Percentiles rank a stretch among this genome's conserved stretches.
These are phyloP conservation scores for Macheiramphus alcinus DNA, from an alignment of 2,113 vertebrate species.

Conservation along the genomic window DNA sequence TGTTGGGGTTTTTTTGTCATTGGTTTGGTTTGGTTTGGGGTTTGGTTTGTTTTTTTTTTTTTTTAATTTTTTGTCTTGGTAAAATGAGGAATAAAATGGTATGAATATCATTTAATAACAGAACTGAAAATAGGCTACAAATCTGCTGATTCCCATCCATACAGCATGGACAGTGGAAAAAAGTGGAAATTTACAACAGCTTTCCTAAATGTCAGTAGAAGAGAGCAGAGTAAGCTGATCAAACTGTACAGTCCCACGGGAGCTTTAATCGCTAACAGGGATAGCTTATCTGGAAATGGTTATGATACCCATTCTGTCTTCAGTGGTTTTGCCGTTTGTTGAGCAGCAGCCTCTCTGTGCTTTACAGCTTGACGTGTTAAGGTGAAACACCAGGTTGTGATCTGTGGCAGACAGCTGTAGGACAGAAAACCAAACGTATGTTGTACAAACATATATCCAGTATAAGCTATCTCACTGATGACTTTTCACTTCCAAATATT, in stretches of 20 bases:
- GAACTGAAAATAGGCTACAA: neutral
- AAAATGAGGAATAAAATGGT: neutral
- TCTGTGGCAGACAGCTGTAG: neutral
- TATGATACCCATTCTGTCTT: neutral
- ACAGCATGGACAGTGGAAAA: neutral
- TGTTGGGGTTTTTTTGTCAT: too few species aligned
- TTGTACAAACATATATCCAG: neutral
- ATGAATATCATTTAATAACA: neutral
- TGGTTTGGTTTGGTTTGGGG: too few species aligned
- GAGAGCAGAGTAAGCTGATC: neutral
- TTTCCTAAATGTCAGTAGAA: neutral
- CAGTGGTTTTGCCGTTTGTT: neutral
- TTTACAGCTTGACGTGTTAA: neutral
- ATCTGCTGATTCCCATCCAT: neutral
- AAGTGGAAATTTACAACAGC: neutral
- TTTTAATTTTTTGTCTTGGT: neutral
- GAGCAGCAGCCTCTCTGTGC: neutral
- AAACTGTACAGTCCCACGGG: neutral
- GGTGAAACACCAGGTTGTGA: neutral
- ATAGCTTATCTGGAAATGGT: neutral
- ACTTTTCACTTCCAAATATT: neutral
- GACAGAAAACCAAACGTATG: fast-evolving
- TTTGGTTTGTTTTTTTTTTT: neutral
- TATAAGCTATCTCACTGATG: neutral
- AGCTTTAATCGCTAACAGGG: neutral